phyloP scores from a whole-genome alignment of 2,888 invertebrate species.

The Orchestes rusci region DNA sequence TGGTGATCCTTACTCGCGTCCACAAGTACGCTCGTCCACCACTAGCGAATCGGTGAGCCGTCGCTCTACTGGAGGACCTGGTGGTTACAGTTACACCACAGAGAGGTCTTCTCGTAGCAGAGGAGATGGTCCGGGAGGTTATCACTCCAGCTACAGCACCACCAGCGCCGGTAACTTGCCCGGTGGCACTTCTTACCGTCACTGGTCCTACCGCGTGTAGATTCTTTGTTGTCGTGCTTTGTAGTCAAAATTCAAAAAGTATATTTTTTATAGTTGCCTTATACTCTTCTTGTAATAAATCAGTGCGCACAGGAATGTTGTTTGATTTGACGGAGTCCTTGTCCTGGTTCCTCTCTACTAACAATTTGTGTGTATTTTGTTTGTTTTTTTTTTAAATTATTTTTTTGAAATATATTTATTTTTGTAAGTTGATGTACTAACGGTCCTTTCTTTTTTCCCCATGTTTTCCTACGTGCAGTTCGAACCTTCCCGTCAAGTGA shows the following conservation, averaged over 20 bases:
- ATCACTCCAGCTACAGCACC: slow-evolving; percentile 70
- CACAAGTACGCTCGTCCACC: slow-evolving; percentile 58
- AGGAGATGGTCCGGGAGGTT: slow-evolving; percentile 69
- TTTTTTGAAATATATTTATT: slow-evolving; percentile 5
- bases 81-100: slow-evolving; percentile 62
- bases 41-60: slow-evolving; percentile 62
- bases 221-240: background rate
- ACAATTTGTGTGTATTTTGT: slow-evolving; percentile 27
- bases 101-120: slow-evolving; percentile 66
- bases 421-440: slow-evolving; percentile 17
- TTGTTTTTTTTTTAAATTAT: slow-evolving; percentile 13
- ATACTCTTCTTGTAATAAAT: slow-evolving; percentile 1
- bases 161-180: slow-evolving; percentile 73
- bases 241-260: background rate
- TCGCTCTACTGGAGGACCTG: slow-evolving; percentile 59
- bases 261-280: no score
- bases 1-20: slow-evolving; percentile 53
- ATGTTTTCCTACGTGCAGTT: slow-evolving; percentile 30
- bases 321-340: no score
- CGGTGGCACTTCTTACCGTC: slow-evolving; percentile 74
- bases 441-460: slow-evolving; percentile 28
- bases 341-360: slow-evolving; percentile 27
- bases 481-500: slow-evolving; percentile 43
- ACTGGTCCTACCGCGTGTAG: slow-evolving; percentile 83
- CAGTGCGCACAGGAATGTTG: background rate